A percentile compares a stretch with the other conserved stretches of the same genome.
phyloP scores from a whole-genome alignment of 2,888 invertebrate species.

The Diloba caeruleocephala region DNA sequence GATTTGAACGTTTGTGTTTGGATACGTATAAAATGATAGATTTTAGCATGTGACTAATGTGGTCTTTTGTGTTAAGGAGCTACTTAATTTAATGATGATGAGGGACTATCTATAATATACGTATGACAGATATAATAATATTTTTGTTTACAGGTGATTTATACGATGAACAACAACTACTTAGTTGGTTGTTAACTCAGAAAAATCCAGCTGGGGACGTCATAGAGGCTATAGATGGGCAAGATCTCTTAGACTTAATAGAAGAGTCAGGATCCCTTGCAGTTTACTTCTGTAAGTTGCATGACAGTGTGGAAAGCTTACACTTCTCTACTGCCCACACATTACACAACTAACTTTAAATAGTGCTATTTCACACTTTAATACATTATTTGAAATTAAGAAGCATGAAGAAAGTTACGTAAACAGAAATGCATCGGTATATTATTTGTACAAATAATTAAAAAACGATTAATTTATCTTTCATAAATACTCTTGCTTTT shows the following conservation, averaged over 20 bases:
- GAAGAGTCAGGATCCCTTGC: constrained; percentile 95
- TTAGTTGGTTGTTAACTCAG: constrained; percentile 97
- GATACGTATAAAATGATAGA: too few species aligned
- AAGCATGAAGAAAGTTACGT: constrained; percentile 4
- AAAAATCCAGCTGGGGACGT: constrained; percentile 97
- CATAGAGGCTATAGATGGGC: constrained; percentile 96
- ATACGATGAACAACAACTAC: constrained; percentile 95
- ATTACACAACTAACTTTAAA: constrained; percentile 59
- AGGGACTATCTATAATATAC: too few species aligned
- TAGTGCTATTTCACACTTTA: constrained; percentile 35
- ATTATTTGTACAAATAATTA: too few species aligned
- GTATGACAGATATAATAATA: too few species aligned
- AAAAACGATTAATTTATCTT: too few species aligned
- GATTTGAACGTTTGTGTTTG: too few species aligned
- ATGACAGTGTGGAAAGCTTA: constrained; percentile 25
- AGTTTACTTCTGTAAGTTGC: constrained; percentile 96
- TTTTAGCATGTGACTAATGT: too few species aligned
- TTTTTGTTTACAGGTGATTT: constrained; percentile 90
- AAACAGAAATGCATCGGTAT: neutral
- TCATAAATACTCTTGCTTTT: constrained; percentile 75
- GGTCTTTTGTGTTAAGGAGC: too few species aligned
- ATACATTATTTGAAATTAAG: constrained; percentile 15
- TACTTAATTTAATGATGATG: too few species aligned
- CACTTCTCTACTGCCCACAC: constrained; percentile 58
- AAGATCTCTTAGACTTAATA: constrained; percentile 92